A percentile compares a stretch with the other conserved stretches of the same genome.
These are phyloP conservation scores for Corythoichthys intestinalis DNA, from an alignment of 2,113 vertebrate species.

Conservation along the genomic window DNA sequence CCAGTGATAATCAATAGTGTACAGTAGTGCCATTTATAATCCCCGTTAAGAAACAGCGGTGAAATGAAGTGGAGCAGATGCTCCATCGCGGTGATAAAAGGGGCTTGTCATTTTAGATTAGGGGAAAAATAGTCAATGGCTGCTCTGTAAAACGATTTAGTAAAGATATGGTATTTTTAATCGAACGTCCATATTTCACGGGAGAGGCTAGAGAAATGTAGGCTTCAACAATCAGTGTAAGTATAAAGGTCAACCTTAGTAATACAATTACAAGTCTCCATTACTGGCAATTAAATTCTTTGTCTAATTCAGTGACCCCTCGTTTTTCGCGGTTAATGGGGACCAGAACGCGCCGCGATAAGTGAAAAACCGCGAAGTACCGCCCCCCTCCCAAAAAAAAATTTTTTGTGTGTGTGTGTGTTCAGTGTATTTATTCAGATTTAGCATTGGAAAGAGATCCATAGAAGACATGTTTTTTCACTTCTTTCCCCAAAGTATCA, in stretches of 20 bases:
- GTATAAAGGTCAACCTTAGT: slow-evolving; percentile 33
- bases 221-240: not conserved
- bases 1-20: slow-evolving; percentile 45
- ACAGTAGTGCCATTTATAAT: slow-evolving; percentile 40
- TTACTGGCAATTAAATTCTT: slow-evolving; percentile 2
- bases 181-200: not conserved
- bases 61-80: slow-evolving; percentile 38
- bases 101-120: not conserved
- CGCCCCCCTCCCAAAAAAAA: too few species aligned
- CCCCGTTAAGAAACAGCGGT: slow-evolving; percentile 35
- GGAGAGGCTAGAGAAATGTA: not conserved
- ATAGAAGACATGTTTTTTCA: too few species aligned
- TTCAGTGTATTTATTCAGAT: too few species aligned
- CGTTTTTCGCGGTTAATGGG: too few species aligned
- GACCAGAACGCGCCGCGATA: too few species aligned
- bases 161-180: not conserved
- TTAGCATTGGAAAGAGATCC: too few species aligned
- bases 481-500: too few species aligned
- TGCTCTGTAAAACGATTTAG: not conserved
- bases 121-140: slow-evolving; percentile 1
- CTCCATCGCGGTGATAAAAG: slow-evolving; percentile 10
- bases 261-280: slow-evolving; percentile 16
- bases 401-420: too few species aligned
- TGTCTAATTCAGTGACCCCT: too few species aligned
- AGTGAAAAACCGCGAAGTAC: too few species aligned